Evolutionary conservation across 1,140 invertebrate genomes (phyloP).

Genomic region (Drosophila dunni): DNA sequence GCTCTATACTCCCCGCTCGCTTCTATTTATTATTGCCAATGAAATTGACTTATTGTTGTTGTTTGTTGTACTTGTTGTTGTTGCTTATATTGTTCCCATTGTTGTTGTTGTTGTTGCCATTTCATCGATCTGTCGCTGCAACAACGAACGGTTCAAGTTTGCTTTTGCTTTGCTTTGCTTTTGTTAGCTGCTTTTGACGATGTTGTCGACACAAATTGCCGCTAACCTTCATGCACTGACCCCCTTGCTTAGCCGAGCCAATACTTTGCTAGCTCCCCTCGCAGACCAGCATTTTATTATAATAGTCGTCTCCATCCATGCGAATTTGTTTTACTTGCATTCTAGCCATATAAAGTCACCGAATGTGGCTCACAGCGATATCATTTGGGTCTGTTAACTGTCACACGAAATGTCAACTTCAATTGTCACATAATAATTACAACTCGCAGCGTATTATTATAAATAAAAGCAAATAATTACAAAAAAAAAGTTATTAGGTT

Average conservation of each 20-base stretch:
- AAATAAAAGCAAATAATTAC: neutral
- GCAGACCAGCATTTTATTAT: slow-evolving; percentile 3
- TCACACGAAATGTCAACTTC: slow-evolving; percentile 35
- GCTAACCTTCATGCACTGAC: slow-evolving; percentile 72
- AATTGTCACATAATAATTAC: neutral
- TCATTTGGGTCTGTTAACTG: slow-evolving; percentile 32
- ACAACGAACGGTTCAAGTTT: slow-evolving; percentile 38
- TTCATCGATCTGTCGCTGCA: slow-evolving; percentile 50
- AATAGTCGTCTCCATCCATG: slow-evolving; percentile 14
- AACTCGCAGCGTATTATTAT: neutral
- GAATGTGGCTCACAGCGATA: slow-evolving; percentile 10
- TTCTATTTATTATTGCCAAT: slow-evolving; percentile 73
- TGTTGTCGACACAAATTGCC: slow-evolving; percentile 75
- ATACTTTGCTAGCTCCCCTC: slow-evolving; percentile 2
- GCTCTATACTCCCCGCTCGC: neutral
- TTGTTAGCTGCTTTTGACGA: slow-evolving; percentile 57
- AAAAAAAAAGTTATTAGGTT: neutral
- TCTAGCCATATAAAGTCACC: neutral
- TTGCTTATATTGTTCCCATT: slow-evolving; percentile 11
- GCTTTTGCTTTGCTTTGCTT: slow-evolving; percentile 42
- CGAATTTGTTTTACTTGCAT: slow-evolving; percentile 8
- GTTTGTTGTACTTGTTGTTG: slow-evolving; percentile 24
- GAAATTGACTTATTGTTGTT: slow-evolving; percentile 76
- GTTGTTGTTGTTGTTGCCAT: slow-evolving; percentile 47
- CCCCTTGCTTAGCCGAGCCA: slow-evolving; percentile 56